Evolutionary conservation across 2,888 invertebrate genomes (phyloP).

Genomic region (Adela reaumurella): DNA sequence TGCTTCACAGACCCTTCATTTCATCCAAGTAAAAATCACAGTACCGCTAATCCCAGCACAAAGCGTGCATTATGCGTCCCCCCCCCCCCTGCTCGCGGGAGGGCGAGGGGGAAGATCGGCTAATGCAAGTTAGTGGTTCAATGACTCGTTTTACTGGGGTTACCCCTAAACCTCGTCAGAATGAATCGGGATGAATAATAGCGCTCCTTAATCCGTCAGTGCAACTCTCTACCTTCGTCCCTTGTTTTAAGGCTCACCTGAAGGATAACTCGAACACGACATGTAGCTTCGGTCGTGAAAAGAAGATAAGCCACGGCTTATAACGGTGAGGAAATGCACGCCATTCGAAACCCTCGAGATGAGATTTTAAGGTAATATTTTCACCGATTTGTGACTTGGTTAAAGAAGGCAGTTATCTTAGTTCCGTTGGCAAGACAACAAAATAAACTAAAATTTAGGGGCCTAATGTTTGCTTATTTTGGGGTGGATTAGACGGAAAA

Average conservation of each 20-base stretch:
- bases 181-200: neutral
- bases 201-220: neutral
- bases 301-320: neutral
- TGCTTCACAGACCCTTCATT: neutral
- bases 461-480: neutral
- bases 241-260: neutral
- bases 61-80: neutral
- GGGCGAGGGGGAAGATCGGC: neutral
- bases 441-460: neutral
- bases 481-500: neutral
- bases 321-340: neutral
- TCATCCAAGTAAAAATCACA: neutral
- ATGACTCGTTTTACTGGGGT: neutral
- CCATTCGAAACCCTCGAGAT: neutral
- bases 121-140: neutral
- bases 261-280: neutral
- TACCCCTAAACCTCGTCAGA: neutral
- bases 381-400: neutral
- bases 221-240: neutral
- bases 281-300: neutral
- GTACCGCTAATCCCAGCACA: neutral
- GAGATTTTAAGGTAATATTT: neutral
- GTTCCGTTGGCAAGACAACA: neutral
- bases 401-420: neutral
- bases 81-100: neutral